These are phyloP conservation scores for Oophaga sylvatica DNA, from an alignment of 2,797 vertebrate species.

Conservation along the genomic window DNA sequence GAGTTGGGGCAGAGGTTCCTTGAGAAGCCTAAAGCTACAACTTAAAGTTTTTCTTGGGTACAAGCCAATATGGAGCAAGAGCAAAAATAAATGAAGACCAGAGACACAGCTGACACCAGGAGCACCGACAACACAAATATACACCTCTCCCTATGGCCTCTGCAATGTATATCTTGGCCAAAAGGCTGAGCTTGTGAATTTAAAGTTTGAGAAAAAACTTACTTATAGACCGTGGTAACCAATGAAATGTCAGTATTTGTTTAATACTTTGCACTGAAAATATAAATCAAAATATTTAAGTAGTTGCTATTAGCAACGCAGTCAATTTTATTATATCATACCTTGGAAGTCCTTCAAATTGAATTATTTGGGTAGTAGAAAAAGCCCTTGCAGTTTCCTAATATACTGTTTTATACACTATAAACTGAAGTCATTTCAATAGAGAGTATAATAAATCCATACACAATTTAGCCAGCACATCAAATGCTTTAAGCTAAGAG, in stretches of 20 bases:
- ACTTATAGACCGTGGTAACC: neutral
- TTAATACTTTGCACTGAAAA: neutral
- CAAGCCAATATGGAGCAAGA: neutral
- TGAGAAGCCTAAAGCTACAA: constrained; percentile 17
- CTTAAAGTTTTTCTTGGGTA: constrained; percentile 8
- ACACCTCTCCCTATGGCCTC: constrained; percentile 14
- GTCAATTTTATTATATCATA: neutral
- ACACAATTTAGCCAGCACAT: neutral
- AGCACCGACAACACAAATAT: constrained; percentile 26
- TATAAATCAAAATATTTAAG: neutral
- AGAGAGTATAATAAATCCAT: neutral
- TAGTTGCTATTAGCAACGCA: neutral
- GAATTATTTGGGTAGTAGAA: no score
- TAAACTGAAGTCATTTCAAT: neutral
- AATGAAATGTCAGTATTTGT: neutral
- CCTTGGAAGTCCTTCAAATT: neutral
- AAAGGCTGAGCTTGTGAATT: neutral
- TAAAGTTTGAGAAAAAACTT: neutral
- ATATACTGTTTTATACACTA: neutral
- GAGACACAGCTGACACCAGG: constrained; percentile 15
- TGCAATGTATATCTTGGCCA: constrained; percentile 8
- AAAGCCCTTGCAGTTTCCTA: neutral
- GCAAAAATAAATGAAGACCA: constrained; percentile 14
- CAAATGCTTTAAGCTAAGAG: neutral
- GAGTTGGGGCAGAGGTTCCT: neutral